Base-by-base conservation (phyloP, 2,113 vertebrate species). In the Pseudolaguvia tuberculata region DNA sequence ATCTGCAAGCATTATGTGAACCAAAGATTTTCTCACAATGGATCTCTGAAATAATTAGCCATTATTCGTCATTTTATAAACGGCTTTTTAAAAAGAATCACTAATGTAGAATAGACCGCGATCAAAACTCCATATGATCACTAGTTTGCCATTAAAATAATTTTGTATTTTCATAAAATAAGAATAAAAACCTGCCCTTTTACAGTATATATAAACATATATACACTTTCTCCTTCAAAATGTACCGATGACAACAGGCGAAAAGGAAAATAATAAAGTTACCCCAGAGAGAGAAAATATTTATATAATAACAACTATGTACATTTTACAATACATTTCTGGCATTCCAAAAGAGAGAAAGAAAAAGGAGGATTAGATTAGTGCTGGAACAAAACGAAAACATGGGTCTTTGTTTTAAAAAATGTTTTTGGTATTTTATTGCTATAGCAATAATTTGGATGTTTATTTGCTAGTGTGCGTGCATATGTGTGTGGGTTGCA, bases 401-500 rank as follows among this genome's bases (percentile, higher is more conserved):
- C 69, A 25, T 12, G 56, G 76, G 47, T 73, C 59, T 29, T 78
- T 86, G 77, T 86, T 86, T 86, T 20, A 48, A 42, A 79, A 72
- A 82, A 65, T 78, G 81, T 82, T 86, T 93, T 91, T 88, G 89
- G 91, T 91, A 89, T 88, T 86, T 94, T 94, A 94, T 94, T 94
- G 94, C 93, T 93, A 88, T 84, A 89, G 86, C 89, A 89, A 89
- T 72, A 62, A 67, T 62, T 73, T 72, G 70, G 23, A 84, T 83
- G 82, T 25, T 50, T 53, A 9, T 72, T 53, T 68, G 51, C 48
- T 71, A 78, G 70, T 61, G 63, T 29, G 59, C 59, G 52, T 20
- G n/a, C n/a, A 35, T 35, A 6, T 35, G 6, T 42, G 4, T 42
- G 39, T 42, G 39, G 5, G 39, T 42, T 42, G 39, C 39, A 42